Evolutionary conservation across 2,888 invertebrate genomes (phyloP).

Genomic region (Troides oblongomaculatus): DNA sequence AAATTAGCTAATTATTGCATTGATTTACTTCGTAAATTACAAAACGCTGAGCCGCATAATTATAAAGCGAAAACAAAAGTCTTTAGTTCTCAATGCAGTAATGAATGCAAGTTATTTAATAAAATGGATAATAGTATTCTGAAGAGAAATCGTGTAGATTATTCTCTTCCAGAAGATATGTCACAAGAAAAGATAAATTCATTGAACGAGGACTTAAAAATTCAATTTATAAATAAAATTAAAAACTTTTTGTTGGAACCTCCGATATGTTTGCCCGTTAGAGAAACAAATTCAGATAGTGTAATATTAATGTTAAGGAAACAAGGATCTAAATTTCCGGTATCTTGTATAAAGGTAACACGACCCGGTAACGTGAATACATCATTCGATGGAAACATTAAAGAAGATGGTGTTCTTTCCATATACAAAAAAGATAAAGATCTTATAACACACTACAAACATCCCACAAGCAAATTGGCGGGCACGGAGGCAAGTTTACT

Average conservation of each 20-base stretch:
- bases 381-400: slow-evolving; percentile 42
- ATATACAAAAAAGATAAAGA: slow-evolving; percentile 7
- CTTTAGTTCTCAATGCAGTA: neutral
- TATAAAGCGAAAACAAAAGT: neutral
- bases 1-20: slow-evolving; percentile 15
- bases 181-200: slow-evolving; percentile 49
- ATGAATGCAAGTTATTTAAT: slow-evolving; percentile 34
- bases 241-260: slow-evolving; percentile 42
- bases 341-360: slow-evolving; percentile 49
- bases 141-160: slow-evolving; percentile 37
- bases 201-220: slow-evolving; percentile 52
- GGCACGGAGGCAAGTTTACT: neutral
- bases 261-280: slow-evolving; percentile 5
- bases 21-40: slow-evolving; percentile 31
- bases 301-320: slow-evolving; percentile 13
- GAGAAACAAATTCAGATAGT: slow-evolving; percentile 12
- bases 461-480: slow-evolving; percentile 2
- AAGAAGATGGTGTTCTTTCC: slow-evolving; percentile 34
- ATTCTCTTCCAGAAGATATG: slow-evolving; percentile 26
- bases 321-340: neutral
- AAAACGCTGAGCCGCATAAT: neutral
- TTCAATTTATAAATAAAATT: slow-evolving; percentile 48
- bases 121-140: slow-evolving; percentile 23
- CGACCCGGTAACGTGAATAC: slow-evolving; percentile 55
- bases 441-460: neutral